Evolutionary conservation across 2,113 vertebrate genomes (phyloP), one percentile per base, ranked within the genome.

Genomic region (Promerops cafer): DNA sequence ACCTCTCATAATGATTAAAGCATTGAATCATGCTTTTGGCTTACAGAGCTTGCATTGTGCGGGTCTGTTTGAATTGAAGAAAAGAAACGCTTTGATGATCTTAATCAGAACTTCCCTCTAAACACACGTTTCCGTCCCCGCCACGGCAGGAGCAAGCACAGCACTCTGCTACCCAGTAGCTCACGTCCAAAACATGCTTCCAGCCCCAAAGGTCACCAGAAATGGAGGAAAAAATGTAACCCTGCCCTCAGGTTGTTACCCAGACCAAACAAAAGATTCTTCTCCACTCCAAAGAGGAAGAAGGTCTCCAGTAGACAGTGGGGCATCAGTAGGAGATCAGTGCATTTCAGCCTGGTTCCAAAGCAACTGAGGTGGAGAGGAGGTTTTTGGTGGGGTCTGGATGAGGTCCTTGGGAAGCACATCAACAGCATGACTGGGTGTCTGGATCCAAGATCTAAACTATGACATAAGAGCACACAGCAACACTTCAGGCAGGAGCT

Each of bases 101-200:
- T 57, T 90, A 96, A 94, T 96, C 85, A 93, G 86, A 80, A 89
- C 66, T 90, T 95, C 84, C 96, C 60, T 92, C 49, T 90, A 88
- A 94, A 85, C 66, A 85, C 61, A 70, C 1, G 0, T 92, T 96
- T 97, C 90, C 59, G 13, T 83, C 45, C 54, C 42, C 0, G 0
- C 18, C 23, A 2, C 0, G 0, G 70, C 52, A 59, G 50, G 8
- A 79, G 59, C 63, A 91, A 88, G 85, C 33, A 45, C 63, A 85
- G 80, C 30, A 21, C 42, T 64, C 65, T 89, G 69, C 57, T 88
- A 15, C 20, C 11, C 37, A 3, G 82, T 40, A 92, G 52, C 33
- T 91, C 16, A 4, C 2, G 0, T 91, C 71, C 59, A 54, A 86
- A 86, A 61, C 16, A 39, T 4, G 4, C 63, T 88, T 86, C 71